Percentiles rank a stretch among this genome's conserved stretches.
These are phyloP conservation scores for Larimichthys polyactis DNA, from an alignment of 2,113 vertebrate species.

Conservation along the genomic window DNA sequence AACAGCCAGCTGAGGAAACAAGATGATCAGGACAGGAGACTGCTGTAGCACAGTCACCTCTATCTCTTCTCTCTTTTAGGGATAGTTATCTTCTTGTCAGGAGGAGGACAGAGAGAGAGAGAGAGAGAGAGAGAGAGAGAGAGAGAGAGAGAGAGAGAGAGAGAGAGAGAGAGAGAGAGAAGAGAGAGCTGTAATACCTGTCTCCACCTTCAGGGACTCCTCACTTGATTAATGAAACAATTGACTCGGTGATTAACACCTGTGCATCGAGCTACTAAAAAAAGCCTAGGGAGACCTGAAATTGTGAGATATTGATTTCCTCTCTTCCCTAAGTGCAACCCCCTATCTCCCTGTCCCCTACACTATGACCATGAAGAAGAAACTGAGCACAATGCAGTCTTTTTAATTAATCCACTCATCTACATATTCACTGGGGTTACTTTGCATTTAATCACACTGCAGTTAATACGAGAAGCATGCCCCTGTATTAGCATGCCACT, in stretches of 20 bases:
- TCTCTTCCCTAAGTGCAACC: conserved; percentile 46
- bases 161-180: conserved; percentile 20
- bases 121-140: background rate
- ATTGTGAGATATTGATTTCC: conserved; percentile 76
- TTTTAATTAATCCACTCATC: conserved; percentile 67
- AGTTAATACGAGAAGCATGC: conserved; percentile 2
- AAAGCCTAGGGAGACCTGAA: conserved; percentile 68
- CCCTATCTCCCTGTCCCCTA: conserved; percentile 36
- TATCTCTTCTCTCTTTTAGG: conserved; percentile 63
- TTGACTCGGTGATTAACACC: conserved; percentile 84
- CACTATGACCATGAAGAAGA: conserved; percentile 54
- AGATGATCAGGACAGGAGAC: conserved; percentile 51
- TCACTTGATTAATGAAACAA: conserved; percentile 84
- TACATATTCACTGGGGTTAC: conserved; percentile 50
- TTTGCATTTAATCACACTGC: conserved; percentile 48
- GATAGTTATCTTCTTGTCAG: conserved; percentile 76
- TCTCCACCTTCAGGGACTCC: conserved; percentile 69
- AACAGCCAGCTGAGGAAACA: conserved; percentile 56
- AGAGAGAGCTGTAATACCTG: conserved; percentile 50
- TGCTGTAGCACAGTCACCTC: conserved; percentile 73
- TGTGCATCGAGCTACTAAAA: conserved; percentile 74
- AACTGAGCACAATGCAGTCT: conserved; percentile 34
- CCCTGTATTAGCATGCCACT: conserved; percentile 7
- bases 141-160: conserved; percentile 29
- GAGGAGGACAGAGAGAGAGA: conserved; percentile 46